Conservation (phyloP, 2,113 vertebrate genomes). For the Rhinolophus sinicus region DNA sequence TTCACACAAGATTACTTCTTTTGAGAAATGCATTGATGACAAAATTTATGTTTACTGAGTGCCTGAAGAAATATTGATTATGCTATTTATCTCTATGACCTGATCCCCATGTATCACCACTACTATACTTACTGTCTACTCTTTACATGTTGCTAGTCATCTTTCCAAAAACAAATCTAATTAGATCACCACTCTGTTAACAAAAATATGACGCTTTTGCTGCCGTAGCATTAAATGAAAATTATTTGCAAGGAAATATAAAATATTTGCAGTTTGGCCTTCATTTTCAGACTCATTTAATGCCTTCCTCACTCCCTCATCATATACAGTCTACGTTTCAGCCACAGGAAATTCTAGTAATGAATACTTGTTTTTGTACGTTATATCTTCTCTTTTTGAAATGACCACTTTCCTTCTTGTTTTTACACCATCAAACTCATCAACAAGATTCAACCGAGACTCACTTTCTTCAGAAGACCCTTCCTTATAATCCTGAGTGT, state of each 20-base stretch:
- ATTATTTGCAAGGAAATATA: conserved; percentile 10
- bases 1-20: background rate
- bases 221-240: background rate
- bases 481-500: background rate
- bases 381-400: background rate
- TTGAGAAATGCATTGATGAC: background rate
- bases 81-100: background rate
- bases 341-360: background rate
- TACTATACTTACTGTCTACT: background rate
- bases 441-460: background rate
- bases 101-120: background rate
- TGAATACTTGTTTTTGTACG: background rate
- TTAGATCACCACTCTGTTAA: background rate
- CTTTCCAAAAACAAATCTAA: conserved; percentile 15
- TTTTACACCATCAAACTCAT: background rate
- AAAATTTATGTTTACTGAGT: background rate
- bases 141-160: background rate
- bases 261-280: background rate
- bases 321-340: no score
- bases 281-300: background rate
- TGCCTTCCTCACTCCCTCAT: background rate
- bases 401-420: background rate
- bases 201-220: background rate
- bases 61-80: background rate
- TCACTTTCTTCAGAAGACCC: background rate